Evolutionary conservation across 1,140 invertebrate species (phyloP).

Genomic region (Gonioctena quinquepunctata): DNA sequence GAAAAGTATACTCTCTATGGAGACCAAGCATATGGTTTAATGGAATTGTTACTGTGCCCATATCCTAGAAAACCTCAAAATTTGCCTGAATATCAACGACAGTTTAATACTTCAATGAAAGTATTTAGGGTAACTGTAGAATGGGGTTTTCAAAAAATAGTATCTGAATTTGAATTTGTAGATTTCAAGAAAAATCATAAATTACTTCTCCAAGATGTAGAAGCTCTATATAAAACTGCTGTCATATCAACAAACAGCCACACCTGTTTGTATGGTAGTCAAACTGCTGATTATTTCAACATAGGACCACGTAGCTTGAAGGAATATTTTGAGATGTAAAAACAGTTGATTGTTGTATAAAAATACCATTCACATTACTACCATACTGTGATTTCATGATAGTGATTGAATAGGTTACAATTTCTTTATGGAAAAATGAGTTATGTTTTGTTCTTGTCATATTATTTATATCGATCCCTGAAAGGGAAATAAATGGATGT

Average conservation of each 20-base stretch:
- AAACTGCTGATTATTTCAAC: neutral
- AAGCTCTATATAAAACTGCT: neutral
- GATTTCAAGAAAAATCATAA: neutral
- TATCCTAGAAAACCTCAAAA: neutral
- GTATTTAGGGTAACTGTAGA: neutral
- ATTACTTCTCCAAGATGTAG: neutral
- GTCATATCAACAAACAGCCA: neutral
- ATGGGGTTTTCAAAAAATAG: neutral
- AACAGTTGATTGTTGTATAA: too few relatives aligned
- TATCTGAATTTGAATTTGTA: neutral
- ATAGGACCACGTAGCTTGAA: neutral
- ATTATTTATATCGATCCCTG: too few relatives aligned
- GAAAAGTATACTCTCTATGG: neutral
- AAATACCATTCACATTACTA: too few relatives aligned
- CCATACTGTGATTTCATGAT: too few relatives aligned
- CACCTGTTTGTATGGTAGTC: neutral
- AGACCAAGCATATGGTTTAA: neutral
- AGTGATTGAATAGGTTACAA: too few relatives aligned
- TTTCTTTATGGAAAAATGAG: too few relatives aligned
- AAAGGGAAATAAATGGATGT: too few relatives aligned
- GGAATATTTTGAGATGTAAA: neutral
- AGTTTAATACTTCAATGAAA: neutral
- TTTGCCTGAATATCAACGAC: neutral
- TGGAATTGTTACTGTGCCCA: neutral
- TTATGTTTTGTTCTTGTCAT: too few relatives aligned